These are phyloP conservation scores for Rhea pennata DNA, from an alignment of 2,113 vertebrate genomes.

Conservation along the genomic window DNA sequence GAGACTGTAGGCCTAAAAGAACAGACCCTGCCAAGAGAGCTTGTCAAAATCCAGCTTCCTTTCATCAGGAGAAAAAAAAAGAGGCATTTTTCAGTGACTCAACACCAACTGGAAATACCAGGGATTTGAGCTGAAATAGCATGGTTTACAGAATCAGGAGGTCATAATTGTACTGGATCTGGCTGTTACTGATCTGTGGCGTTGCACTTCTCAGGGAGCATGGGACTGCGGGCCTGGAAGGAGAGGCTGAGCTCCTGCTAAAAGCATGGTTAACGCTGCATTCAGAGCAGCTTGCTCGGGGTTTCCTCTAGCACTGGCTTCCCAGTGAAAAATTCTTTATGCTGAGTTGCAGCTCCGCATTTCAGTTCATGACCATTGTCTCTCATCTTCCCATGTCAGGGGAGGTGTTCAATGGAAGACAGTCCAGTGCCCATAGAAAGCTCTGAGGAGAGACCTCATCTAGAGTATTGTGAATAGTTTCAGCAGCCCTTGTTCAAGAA, in stretches of 20 bases:
- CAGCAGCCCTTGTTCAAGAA: no score
- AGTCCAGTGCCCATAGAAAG: no score
- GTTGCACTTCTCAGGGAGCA: neutral
- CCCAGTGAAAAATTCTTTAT: neutral
- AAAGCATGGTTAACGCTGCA: neutral
- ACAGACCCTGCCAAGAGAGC: neutral
- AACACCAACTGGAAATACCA: neutral
- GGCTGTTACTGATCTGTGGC: neutral
- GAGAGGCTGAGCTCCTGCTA: neutral
- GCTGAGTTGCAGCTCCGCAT: no score
- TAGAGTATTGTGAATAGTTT: no score
- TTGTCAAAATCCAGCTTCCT: neutral
- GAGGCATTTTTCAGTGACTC: neutral
- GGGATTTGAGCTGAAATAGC: neutral
- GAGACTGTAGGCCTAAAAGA: neutral
- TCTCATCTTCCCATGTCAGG: no score
- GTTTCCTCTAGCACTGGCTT: neutral
- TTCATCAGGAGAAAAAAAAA: neutral
- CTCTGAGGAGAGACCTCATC: no score
- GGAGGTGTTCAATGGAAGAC: no score
- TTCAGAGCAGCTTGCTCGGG: fast-evolving
- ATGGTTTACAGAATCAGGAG: neutral
- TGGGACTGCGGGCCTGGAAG: neutral
- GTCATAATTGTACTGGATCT: neutral
- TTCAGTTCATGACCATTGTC: no score